These are phyloP conservation scores for Maconellicoccus hirsutus DNA, from an alignment of 1,140 invertebrate genomes.

Conservation along the genomic window DNA sequence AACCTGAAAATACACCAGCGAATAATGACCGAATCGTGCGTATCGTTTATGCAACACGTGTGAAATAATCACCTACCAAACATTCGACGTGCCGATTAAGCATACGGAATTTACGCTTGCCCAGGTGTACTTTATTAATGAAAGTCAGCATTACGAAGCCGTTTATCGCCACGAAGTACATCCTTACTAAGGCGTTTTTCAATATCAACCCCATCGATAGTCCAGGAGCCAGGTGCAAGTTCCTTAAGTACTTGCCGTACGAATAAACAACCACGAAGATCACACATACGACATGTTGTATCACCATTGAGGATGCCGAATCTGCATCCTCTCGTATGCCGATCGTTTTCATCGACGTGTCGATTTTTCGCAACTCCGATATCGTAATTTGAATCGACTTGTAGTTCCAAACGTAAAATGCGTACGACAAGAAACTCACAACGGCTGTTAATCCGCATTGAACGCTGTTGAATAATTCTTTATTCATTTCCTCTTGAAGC, in stretches of 20 bases:
- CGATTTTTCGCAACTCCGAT: not conserved
- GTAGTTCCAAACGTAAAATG: not conserved
- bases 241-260: not conserved
- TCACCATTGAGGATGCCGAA: not conserved
- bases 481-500: not conserved
- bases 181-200: not conserved
- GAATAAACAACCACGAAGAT: not conserved
- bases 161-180: not conserved
- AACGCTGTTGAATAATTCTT: not conserved
- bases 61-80: not conserved
- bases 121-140: not conserved
- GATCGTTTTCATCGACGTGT: not conserved
- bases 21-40: not conserved
- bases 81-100: not conserved
- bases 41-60: not conserved
- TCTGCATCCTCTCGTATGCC: not conserved
- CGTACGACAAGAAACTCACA: not conserved
- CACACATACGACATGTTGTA: not conserved
- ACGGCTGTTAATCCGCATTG: not conserved
- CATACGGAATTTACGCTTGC: not conserved
- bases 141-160: not conserved
- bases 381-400: not conserved
- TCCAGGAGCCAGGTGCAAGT: not conserved
- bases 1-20: not conserved
- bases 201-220: not conserved